These are phyloP conservation scores for Pteruthius melanotis DNA, from an alignment of 2,113 vertebrate species.

Conservation along the genomic window DNA sequence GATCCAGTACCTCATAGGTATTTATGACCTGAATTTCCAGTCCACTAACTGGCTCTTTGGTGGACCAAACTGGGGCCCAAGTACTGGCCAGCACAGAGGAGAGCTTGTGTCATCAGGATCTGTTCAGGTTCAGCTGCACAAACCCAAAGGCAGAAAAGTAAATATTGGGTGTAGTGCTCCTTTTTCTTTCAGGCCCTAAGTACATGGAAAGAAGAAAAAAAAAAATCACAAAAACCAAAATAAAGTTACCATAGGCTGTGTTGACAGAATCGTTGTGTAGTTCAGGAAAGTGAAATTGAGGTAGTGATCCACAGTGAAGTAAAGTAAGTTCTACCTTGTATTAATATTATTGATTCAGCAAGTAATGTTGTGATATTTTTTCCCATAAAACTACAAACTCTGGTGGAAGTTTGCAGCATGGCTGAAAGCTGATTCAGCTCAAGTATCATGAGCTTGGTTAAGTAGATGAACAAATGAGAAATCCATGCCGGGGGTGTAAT, in stretches of 20 bases:
- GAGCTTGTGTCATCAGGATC: neutral
- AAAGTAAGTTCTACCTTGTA: neutral
- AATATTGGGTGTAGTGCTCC: fast-evolving
- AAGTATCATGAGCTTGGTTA: neutral
- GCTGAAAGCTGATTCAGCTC: neutral
- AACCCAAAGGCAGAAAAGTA: neutral
- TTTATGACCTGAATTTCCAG: neutral
- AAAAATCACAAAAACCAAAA: neutral
- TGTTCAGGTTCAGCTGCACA: neutral
- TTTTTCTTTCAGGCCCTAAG: neutral
- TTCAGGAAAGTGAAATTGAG: neutral
- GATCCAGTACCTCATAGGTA: neutral
- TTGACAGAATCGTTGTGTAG: neutral
- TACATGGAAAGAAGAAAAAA: neutral
- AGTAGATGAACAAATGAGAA: neutral
- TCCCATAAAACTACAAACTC: neutral
- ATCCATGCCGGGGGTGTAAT: neutral
- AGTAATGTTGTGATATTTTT: neutral
- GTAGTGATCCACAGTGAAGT: neutral
- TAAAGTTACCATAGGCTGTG: neutral
- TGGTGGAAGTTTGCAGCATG: neutral
- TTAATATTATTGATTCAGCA: neutral
- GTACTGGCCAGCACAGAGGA: neutral
- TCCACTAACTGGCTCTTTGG: neutral
- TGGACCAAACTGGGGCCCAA: neutral